These are phyloP conservation scores for Stylophora pistillata DNA, from an alignment of 64 coral and sea anemone genomes.

Conservation along the genomic window DNA sequence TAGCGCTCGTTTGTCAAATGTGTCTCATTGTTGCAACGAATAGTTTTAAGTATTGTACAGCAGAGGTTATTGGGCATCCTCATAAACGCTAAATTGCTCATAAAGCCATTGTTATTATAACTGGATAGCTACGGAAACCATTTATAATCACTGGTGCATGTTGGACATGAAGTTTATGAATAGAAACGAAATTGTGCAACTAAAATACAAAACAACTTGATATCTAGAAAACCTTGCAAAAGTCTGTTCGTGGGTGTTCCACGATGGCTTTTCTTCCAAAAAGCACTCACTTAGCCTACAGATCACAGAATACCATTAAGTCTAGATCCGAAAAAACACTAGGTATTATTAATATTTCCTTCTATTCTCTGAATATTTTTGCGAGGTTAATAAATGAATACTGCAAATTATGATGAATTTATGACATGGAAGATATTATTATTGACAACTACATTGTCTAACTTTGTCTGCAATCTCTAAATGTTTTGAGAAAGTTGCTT, in stretches of 20 bases:
- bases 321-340: not conserved
- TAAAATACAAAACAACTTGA: not conserved
- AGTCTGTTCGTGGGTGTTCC: not conserved
- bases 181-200: not conserved
- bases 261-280: no score
- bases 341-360: not conserved
- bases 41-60: constrained; percentile 1
- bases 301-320: not conserved
- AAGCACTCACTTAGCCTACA: not conserved
- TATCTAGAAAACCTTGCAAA: no score
- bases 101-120: not conserved
- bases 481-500: no score
- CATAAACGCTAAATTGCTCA: not conserved
- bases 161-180: not conserved
- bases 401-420: not conserved
- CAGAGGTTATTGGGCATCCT: not conserved
- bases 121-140: not conserved
- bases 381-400: not conserved
- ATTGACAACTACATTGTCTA: no score
- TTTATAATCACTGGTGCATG: not conserved
- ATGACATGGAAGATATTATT: no score
- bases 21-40: not conserved
- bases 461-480: no score
- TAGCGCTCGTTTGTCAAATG: constrained; percentile 29
- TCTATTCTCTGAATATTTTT: not conserved